A percentile compares a stretch with the other conserved stretches of the same genome.
Conservation (phyloP, 2,797 vertebrate genomes). For the Acanthopagrus latus region DNA sequence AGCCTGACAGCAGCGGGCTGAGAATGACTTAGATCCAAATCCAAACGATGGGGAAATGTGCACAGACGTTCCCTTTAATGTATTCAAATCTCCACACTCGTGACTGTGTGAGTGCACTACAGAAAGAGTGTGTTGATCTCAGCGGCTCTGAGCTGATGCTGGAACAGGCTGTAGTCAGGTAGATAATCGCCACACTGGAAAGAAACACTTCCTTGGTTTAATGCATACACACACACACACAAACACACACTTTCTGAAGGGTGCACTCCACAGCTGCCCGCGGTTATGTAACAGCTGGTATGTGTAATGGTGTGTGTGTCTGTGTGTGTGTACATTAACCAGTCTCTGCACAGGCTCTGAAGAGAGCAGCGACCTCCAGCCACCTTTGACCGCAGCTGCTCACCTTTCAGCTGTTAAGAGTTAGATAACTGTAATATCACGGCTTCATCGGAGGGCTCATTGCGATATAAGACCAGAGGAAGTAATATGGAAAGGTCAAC, state of each 20-base stretch:
- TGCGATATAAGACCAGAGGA: conserved; percentile 16
- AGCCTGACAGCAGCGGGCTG: conserved; percentile 20
- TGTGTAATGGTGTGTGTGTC: conserved; percentile 13
- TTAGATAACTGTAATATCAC: conserved; percentile 33
- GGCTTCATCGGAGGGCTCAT: conserved; percentile 19
- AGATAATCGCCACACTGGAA: conserved; percentile 18
- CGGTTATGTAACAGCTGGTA: conserved; percentile 52
- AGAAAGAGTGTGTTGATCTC: conserved; percentile 1
- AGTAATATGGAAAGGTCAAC: conserved; percentile 37
- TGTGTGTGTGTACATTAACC: conserved; percentile 16
- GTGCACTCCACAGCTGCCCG: conserved; percentile 30
- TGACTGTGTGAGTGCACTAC: neutral
- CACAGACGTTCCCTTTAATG: neutral
- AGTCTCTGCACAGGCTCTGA: conserved; percentile 24
- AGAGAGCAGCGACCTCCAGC: conserved; percentile 33
- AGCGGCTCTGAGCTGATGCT: conserved; percentile 12
- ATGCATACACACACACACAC: neutral
- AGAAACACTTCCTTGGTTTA: neutral
- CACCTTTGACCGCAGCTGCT: conserved; percentile 34
- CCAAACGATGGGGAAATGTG: conserved; percentile 28
- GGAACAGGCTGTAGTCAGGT: conserved; percentile 32
- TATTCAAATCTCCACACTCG: conserved; percentile 36
- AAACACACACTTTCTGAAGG: conserved; percentile 3
- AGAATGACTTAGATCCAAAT: conserved; percentile 12
- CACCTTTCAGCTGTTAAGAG: conserved; percentile 19